phyloP scores from a whole-genome alignment of 2,797 vertebrate genomes.

The Halcyon leucocephala region DNA sequence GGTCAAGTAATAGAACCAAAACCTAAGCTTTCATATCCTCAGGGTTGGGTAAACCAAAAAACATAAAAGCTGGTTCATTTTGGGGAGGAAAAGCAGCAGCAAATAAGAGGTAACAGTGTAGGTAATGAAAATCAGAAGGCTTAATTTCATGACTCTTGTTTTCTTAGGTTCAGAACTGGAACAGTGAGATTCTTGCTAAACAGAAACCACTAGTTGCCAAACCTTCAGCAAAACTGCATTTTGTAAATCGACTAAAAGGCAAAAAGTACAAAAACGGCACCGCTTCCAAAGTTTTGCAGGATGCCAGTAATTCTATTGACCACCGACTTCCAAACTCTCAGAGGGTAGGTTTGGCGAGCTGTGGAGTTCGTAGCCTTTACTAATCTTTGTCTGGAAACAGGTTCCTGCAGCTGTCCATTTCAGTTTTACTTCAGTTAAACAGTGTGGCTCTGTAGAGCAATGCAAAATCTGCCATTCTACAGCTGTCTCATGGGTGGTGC shows the following conservation, averaged over 20 bases:
- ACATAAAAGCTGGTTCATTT: neutral
- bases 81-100: neutral
- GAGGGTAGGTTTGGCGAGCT: constrained; percentile 82
- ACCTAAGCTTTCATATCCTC: neutral
- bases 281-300: constrained; percentile 90
- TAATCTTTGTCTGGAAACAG: neutral
- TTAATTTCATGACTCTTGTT: constrained; percentile 40
- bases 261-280: constrained; percentile 89
- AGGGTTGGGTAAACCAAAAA: neutral
- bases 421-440: neutral
- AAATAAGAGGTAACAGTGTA: neutral
- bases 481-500: neutral
- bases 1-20: neutral
- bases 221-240: constrained; percentile 93
- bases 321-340: constrained; percentile 78
- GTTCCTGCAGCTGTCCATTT: neutral
- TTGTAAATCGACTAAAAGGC: constrained; percentile 91
- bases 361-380: neutral
- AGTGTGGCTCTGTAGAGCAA: neutral
- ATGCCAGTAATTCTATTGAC: constrained; percentile 91
- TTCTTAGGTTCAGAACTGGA: constrained; percentile 92
- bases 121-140: neutral
- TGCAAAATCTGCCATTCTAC: neutral
- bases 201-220: constrained; percentile 90
- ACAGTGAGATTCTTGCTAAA: constrained; percentile 90